A percentile compares a stretch with the other conserved stretches of the same genome.
These are phyloP conservation scores for Spisula solida DNA, from an alignment of 2,888 invertebrate genomes.

Conservation along the genomic window DNA sequence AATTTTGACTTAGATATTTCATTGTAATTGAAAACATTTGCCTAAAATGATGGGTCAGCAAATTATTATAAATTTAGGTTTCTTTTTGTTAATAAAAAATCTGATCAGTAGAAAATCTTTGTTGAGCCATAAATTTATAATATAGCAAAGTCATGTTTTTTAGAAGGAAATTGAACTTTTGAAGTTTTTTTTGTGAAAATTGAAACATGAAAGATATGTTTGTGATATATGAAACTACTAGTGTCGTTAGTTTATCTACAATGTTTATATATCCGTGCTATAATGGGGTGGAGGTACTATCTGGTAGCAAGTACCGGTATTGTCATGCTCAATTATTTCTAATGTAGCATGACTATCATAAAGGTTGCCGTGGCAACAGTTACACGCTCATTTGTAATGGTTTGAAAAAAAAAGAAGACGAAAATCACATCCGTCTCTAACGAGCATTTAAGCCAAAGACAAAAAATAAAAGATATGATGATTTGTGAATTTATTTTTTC, in stretches of 20 bases:
- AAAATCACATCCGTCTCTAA: neutral
- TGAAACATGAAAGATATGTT: neutral
- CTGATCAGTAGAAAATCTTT: too few species aligned
- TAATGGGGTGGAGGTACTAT: neutral
- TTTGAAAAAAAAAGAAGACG: neutral
- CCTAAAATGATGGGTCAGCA: too few species aligned
- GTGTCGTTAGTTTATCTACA: neutral
- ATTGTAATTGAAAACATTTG: too few species aligned
- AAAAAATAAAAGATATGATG: neutral
- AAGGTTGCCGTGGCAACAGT: slow-evolving; percentile 40
- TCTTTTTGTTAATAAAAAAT: too few species aligned
- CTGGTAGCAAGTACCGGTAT: slow-evolving; percentile 22
- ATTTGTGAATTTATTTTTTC: neutral
- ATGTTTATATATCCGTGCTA: slow-evolving; percentile 9
- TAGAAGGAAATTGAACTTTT: neutral
- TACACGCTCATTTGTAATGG: slow-evolving; percentile 33
- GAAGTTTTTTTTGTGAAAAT: neutral
- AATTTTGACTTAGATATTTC: neutral
- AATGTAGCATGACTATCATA: slow-evolving; percentile 48
- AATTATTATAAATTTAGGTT: too few species aligned
- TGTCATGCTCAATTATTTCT: slow-evolving; percentile 49
- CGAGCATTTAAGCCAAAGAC: slow-evolving; percentile 2
- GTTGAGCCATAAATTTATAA: too few species aligned
- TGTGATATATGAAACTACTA: neutral
- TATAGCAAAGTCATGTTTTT: neutral